Percentiles rank a stretch among this genome's conserved stretches.
These are phyloP conservation scores for Augochlora pura DNA, from an alignment of 1,140 invertebrate genomes.

Conservation along the genomic window DNA sequence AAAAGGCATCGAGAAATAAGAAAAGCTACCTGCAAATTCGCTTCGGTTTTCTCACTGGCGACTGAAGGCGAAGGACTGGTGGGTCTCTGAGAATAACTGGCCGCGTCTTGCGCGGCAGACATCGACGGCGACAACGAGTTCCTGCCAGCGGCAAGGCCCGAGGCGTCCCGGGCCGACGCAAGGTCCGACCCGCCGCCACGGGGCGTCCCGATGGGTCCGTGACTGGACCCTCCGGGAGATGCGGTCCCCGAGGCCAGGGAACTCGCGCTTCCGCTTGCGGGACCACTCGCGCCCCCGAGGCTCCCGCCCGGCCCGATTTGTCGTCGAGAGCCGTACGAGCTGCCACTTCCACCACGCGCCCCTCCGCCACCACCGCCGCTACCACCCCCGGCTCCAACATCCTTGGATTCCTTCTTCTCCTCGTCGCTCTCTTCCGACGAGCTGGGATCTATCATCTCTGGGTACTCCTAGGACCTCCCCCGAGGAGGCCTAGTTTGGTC, in stretches of 20 bases:
- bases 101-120: constrained; percentile 84
- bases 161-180: constrained; percentile 76
- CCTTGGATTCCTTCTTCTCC: constrained; percentile 84
- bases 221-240: constrained; percentile 80
- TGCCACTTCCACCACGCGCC: constrained; percentile 68
- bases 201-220: constrained; percentile 74
- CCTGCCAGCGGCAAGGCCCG: constrained; percentile 81
- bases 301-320: constrained; percentile 66
- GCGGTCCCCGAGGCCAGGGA: constrained; percentile 61
- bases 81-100: constrained; percentile 86
- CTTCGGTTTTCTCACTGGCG: constrained; percentile 88
- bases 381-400: constrained; percentile 64
- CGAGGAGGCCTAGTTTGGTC: constrained; percentile 46
- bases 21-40: constrained; percentile 81
- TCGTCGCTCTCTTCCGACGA: constrained; percentile 94
- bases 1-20: not conserved
- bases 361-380: constrained; percentile 67
- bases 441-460: constrained; percentile 92
- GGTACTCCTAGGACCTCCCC: constrained; percentile 34
- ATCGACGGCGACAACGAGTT: constrained; percentile 84
- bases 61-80: constrained; percentile 91
- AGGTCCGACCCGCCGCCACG: constrained; percentile 62
- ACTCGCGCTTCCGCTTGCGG: constrained; percentile 59
- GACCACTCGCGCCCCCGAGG: constrained; percentile 59
- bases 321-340: constrained; percentile 78